Evolutionary conservation across 2,797 vertebrate genomes (phyloP), one percentile per base, ranked within the genome.

Genomic region (Manis pentadactyla): DNA sequence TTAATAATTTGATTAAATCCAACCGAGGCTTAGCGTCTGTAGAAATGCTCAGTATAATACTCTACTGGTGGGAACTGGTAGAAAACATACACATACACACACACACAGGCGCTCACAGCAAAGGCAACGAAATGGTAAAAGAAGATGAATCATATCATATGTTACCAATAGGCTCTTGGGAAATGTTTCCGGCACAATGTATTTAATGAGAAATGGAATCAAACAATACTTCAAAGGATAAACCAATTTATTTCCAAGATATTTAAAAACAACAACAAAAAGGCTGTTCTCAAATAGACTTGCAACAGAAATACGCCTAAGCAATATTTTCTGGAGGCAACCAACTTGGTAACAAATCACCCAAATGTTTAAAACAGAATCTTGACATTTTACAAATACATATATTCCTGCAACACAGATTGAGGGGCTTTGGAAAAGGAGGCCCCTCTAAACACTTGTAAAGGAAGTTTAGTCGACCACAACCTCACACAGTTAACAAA

Each of bases 71-170:
- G 93, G 97, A 98, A 98, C 94, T 59, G 86, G 85, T 86, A 25
- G 88, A 77, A 97, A 97, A 93, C 37, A 92, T n/a, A 51, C 29
- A 81, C 61, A 93, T 39, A 92, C 82, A 97, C 31, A n/a, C n/a
- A 42, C 94, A 93, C 82, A 79, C 64, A 96, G 87, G 81, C 82
- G 18, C 61, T 34, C 55, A 49, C 23, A 42, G 86, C 14, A 37
- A 77, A 95, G n/a, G 75, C 49, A 55, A 77, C 94, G 93, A 96
- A 96, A 97, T 94, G 94, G 14, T 87, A 95, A 37, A 77, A 87
- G 25, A 49, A 94, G 94, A 98, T 95, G 95, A 97, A 98, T 97
- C 97, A 97, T 90, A 96, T 91, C 90, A 96, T 86, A 96, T 94
- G 96, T 93, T 97, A 98, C 97, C 57, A 78, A 81, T 42, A 90